Base-by-base conservation (phyloP, 2,113 vertebrate species). In the Ochotona curzoniae region DNA sequence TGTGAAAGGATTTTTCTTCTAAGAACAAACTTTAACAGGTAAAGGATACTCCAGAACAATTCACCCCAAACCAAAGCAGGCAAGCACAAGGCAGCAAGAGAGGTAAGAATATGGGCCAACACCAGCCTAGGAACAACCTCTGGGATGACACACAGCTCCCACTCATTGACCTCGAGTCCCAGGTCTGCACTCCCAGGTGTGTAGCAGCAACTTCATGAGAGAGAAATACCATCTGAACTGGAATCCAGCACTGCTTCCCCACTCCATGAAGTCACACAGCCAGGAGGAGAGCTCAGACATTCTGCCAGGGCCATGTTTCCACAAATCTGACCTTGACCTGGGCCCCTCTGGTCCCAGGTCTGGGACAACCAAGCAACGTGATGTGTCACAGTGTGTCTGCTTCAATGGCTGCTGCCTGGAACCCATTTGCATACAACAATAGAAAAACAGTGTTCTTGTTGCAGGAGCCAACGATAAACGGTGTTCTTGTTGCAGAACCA, bases 1-100 rank as follows among this genome's bases (percentile, higher is more conserved):
- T 47, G 78, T 86, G 15, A 79, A 89, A 94, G 69, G 30, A 75
- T 87, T 94, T 94, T 80, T 64, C 86, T 81, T 85, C 90, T 83
- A 96, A 93, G 92, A 76, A 93, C 76, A 87, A 94, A 91, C 87
- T 93, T 51, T 90, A 95, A 79, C 64, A 64, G 90, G 87, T 96
- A 83, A 89, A 89, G 84, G 75, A 61, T 60, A 54, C 74, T 87
- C 78, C 25, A 38, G 60, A 89, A 66, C 51, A 79, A 87, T 57
- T n/a, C 49, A 91, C 84, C 74, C 89, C 87, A 96, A 91, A 67
- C 57, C 60, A 82, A 87, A 93, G n/a, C 73, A 25, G 32, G 73
- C 87, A 60, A 93, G 73, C 44, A n/a, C 79, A 44, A 18, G 18
- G 32, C 28, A 35, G 21, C 88, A 84, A 70, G 70, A 89, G 67